These are phyloP conservation scores for Styela plicata DNA, from an alignment of 23 tunicate species.

Conservation along the genomic window DNA sequence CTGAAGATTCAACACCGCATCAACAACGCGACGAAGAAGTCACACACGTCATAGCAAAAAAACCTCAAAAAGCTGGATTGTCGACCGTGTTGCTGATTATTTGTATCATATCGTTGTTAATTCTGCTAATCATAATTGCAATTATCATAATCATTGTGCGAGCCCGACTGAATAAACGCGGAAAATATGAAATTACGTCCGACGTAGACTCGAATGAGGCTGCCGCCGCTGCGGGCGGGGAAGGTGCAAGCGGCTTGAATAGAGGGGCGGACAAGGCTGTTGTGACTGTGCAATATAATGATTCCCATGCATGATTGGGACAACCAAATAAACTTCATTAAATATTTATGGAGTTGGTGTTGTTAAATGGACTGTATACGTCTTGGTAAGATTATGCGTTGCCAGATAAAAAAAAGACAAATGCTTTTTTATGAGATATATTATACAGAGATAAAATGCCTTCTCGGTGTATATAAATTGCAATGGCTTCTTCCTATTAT, in stretches of 20 bases:
- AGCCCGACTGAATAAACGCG: conserved; percentile 9
- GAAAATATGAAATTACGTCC: conserved; percentile 15
- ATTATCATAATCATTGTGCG: conserved; percentile 5
- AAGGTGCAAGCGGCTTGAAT: neutral
- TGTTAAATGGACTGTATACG: neutral
- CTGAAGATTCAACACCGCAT: neutral
- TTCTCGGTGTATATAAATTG: no score
- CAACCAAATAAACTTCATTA: neutral
- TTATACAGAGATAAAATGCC: no score
- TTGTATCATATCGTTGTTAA: neutral
- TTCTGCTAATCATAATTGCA: neutral
- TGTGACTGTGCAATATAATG: conserved; percentile 17
- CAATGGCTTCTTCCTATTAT: no score
- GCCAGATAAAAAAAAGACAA: no score
- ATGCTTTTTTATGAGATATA: no score
- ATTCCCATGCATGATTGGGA: conserved; percentile 6
- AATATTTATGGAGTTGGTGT: neutral
- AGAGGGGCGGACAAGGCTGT: neutral
- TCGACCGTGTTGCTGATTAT: neutral
- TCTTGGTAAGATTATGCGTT: neutral
- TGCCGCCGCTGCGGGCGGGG: neutral
- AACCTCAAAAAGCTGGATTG: neutral
- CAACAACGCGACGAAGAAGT: neutral
- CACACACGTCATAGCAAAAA: neutral
- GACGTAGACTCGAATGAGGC: conserved; percentile 1